These are phyloP conservation scores for Rhinichthys klamathensis DNA, from an alignment of 2,113 vertebrate species.

Conservation along the genomic window DNA sequence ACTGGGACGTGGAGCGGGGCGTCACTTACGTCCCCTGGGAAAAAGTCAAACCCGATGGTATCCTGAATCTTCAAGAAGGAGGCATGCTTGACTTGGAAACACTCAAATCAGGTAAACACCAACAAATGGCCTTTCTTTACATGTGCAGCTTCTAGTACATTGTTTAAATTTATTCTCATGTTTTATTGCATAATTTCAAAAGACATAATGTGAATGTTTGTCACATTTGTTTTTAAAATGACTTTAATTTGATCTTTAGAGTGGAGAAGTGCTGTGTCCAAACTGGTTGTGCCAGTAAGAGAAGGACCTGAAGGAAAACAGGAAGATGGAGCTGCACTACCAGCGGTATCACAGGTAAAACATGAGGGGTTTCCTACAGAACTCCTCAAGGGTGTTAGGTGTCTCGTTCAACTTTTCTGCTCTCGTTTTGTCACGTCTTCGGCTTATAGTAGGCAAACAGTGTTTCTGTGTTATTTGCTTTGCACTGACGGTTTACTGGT, in stretches of 20 bases:
- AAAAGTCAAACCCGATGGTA: constrained; percentile 90
- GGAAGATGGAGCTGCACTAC: constrained; percentile 77
- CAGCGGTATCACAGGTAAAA: constrained; percentile 85
- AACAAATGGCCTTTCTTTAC: background rate
- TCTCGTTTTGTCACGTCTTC: constrained; percentile 31
- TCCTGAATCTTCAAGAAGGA: constrained; percentile 90
- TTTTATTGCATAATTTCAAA: background rate
- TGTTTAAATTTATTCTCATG: background rate
- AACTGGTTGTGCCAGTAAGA: constrained; percentile 74
- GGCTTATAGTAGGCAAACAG: constrained; percentile 14
- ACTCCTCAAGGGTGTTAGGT: constrained; percentile 45
- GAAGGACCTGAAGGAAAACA: constrained; percentile 78
- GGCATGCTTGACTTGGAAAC: constrained; percentile 91
- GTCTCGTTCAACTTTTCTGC: constrained; percentile 3
- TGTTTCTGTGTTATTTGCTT: constrained; percentile 29
- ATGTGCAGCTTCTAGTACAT: background rate
- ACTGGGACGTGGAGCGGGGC: constrained; percentile 95
- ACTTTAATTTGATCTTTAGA: constrained; percentile 70
- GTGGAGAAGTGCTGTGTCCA: constrained; percentile 83
- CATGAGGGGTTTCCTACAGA: constrained; percentile 60
- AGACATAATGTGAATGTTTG: background rate
- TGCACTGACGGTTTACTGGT: constrained; percentile 9
- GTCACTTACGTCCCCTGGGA: constrained; percentile 96
- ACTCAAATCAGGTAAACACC: constrained; percentile 86
- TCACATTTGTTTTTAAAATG: background rate